A percentile compares a stretch with the other conserved stretches of the same genome.
These are phyloP conservation scores for Leptatherina wallacei DNA, from an alignment of 2,797 vertebrate species.

Conservation along the genomic window DNA sequence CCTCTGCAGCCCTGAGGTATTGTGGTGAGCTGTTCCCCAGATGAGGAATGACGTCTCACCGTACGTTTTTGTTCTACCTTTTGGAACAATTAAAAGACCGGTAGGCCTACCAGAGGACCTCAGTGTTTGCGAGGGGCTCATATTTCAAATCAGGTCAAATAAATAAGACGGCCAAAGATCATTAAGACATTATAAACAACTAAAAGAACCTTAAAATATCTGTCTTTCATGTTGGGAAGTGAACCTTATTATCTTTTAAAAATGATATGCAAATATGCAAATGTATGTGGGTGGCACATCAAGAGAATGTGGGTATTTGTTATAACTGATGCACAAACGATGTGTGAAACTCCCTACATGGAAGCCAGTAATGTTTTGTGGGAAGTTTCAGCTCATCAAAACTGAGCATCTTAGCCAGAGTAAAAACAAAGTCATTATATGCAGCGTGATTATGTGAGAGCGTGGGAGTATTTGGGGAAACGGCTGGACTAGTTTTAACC, in stretches of 20 bases:
- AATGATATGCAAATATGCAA: background rate
- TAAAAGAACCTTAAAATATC: too few relatives aligned
- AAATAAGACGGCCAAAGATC: too few relatives aligned
- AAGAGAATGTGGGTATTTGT: background rate
- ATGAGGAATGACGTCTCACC: too few relatives aligned
- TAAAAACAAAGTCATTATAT: background rate
- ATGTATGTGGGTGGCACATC: background rate
- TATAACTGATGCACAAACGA: background rate
- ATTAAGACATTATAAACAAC: too few relatives aligned
- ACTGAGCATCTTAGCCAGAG: background rate
- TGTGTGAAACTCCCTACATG: background rate
- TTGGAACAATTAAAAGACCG: too few relatives aligned
- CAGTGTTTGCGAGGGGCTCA: too few relatives aligned
- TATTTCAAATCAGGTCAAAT: too few relatives aligned
- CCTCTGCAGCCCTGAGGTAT: too few relatives aligned
- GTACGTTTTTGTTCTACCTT: too few relatives aligned
- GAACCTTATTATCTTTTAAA: background rate
- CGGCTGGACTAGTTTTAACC: constrained; percentile 24
- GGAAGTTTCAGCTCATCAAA: constrained; percentile 1
- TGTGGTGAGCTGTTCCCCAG: too few relatives aligned
- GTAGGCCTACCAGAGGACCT: too few relatives aligned
- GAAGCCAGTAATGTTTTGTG: background rate
- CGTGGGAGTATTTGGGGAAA: constrained; percentile 10
- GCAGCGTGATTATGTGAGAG: background rate
- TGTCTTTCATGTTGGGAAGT: background rate